Conservation (phyloP, 2,888 invertebrate genomes). For the Belgica antarctica region DNA sequence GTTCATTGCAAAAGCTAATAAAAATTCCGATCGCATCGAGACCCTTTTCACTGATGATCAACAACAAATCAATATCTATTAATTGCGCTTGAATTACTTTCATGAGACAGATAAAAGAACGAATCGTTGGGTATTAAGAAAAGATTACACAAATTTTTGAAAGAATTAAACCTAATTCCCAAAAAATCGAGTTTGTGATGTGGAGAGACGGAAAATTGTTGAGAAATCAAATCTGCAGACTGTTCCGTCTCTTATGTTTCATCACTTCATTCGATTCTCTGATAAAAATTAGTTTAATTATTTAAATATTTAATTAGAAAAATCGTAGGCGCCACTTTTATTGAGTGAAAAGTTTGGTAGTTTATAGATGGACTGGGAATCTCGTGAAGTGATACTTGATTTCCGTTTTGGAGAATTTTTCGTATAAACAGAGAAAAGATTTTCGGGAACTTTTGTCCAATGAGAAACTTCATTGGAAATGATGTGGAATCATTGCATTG, state of each 20-base stretch:
- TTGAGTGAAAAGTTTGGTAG: slow-evolving; percentile 15
- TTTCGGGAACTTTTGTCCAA: background rate
- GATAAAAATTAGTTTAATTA: slow-evolving; percentile 22
- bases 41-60: slow-evolving; percentile 5
- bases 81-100: slow-evolving; percentile 21
- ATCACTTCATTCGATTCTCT: slow-evolving; percentile 5
- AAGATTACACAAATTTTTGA: slow-evolving; percentile 26
- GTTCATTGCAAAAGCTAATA: background rate
- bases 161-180: slow-evolving; percentile 4
- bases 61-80: slow-evolving; percentile 27
- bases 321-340: slow-evolving; percentile 27
- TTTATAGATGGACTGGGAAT: background rate
- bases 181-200: no score
- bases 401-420: slow-evolving; percentile 17
- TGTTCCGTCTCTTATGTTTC: background rate
- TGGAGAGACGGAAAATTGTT: background rate
- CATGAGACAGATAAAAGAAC: background rate
- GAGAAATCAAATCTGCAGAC: slow-evolving; percentile 2
- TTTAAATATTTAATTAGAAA: slow-evolving; percentile 15
- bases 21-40: background rate
- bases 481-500: no score
- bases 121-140: background rate
- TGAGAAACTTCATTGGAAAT: background rate
- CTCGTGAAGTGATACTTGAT: background rate
- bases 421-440: slow-evolving; percentile 14